Base-by-base conservation (phyloP, 2,888 invertebrate species). In the Sinopyrophorus schimmeli region DNA sequence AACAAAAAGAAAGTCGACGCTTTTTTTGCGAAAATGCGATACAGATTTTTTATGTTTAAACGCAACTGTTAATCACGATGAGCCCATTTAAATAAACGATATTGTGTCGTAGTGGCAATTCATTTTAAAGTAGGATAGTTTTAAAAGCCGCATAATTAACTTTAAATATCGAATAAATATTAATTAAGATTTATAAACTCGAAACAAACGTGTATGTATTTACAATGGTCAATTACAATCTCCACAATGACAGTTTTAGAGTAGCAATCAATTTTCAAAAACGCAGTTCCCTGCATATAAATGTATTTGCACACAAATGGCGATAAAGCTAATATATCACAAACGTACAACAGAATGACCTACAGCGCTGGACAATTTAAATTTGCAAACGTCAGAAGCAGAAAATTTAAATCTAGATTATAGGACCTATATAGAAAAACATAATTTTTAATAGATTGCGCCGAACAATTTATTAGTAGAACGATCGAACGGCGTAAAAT, bases 251-350 rank as follows among this genome's bases (percentile, higher is more conserved):
- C 46, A 50, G 44, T 39, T 50, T 50, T 50, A 50, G 44, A 44
- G 40, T 35, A 30, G 38, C 20, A 18, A 50, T 50, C 40, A 44
- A 50, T 50, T 50, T 44, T 44, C 28, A 44, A 46, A 46, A 50
- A 50, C 39, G 50, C 35, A 46, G 39, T 31, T 34, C 30, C 35
- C 35, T 40, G 38, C 50, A 40, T 35, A 50, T 50, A 50, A 50
- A 50, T 50, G 50, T 40, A 35, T 40, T 44, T 50, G 46, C 44
- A 44, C 34, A 40, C 26, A 44, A 44, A 41, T 24, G 30, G 37
- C 34, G 50, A 50, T 50, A 50, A 50, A 50, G 40, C 40, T 39
- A 46, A 50, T 50, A 50, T 46, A 44, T 50, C 50, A 46, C 50
- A 30, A 40, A 35, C 38, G 23, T 44, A 50, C 50, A 50, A 46